Base-by-base conservation (phyloP, 2,113 vertebrate genomes). In the Pseudolaguvia tuberculata region DNA sequence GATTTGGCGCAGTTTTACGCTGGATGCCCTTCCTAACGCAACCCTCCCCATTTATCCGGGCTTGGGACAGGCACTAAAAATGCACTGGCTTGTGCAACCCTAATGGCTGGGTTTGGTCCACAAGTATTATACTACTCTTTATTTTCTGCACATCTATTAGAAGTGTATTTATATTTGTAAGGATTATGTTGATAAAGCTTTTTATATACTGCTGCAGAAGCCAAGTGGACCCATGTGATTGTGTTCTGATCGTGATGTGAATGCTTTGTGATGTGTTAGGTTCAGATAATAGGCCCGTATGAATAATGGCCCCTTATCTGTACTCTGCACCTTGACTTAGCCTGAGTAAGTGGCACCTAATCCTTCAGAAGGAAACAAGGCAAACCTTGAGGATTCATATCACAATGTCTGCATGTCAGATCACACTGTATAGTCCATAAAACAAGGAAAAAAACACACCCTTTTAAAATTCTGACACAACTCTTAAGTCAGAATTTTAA, bases 271-370 rank as follows among this genome's bases (percentile, higher is more conserved):
- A 67, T 48, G n/a, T 48, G 21, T 27, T 47, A 3, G 45, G 39
- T 23, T 67, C 11, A 18, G 15, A 61, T 31, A 48, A 50, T 31
- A 15, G 53, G 18, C 55, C 17, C 23, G 15, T 62, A 15, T 62
- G 57, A 59, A 62, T 73, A 35, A 73, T 62, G 48, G 31, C 47
- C 61, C 23, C 17, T 2, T 48, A 57, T 57, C 55, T 72, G 18
- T 29, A 56, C 55, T 48, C 31, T 42, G 55, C 56, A 29, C 45
- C 45, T 50, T 72, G 56, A 31, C 45, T 59, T 61, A 61, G 70
- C 20, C 68, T 35, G 51, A 70, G 10, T 31, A 72, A 72, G 18
- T 31, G 56, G 45, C 45, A 72, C 47, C 55, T 72, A 18, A 31
- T 61, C 45, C 18, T 72, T 14, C 20, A 61, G 31, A 31, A 18